These are phyloP conservation scores for Fundulus diaphanus DNA, from an alignment of 2,797 vertebrate species.

Conservation along the genomic window DNA sequence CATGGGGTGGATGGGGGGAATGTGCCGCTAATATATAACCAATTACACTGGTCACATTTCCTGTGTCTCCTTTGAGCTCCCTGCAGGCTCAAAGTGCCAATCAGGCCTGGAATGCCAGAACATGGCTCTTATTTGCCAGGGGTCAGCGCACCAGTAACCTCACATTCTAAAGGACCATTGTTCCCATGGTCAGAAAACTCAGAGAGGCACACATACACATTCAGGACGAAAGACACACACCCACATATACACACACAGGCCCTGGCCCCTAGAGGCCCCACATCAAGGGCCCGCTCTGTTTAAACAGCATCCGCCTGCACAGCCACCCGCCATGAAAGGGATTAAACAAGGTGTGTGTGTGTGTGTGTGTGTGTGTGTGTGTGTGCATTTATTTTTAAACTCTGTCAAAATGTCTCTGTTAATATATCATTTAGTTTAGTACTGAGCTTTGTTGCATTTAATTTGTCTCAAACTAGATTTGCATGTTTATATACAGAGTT, in stretches of 20 bases:
- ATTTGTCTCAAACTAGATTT: too few relatives aligned
- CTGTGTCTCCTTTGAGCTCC: constrained; percentile 84
- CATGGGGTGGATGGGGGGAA: constrained; percentile 51
- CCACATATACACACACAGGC: constrained; percentile 64
- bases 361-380: constrained; percentile 21
- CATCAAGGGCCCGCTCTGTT: constrained; percentile 85
- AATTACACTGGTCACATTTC: constrained; percentile 87
- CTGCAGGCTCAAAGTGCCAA: constrained; percentile 85
- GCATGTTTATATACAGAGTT: too few relatives aligned
- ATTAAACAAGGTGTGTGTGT: constrained; percentile 79
- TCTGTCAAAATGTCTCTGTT: constrained; percentile 18
- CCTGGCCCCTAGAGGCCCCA: constrained; percentile 78
- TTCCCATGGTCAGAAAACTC: constrained; percentile 81
- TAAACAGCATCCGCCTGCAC: constrained; percentile 83
- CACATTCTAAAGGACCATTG: constrained; percentile 86
- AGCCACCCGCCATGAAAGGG: constrained; percentile 81
- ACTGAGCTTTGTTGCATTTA: not conserved
- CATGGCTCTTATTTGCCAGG: constrained; percentile 87
- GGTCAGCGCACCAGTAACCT: constrained; percentile 85
- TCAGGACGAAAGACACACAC: constrained; percentile 61
- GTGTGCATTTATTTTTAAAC: constrained; percentile 28
- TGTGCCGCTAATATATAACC: constrained; percentile 83
- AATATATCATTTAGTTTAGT: constrained; percentile 14
- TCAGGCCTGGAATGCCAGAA: constrained; percentile 87
- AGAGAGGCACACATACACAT: constrained; percentile 65